Conservation (phyloP, 2,113 vertebrate species). For the Podiceps cristatus region DNA sequence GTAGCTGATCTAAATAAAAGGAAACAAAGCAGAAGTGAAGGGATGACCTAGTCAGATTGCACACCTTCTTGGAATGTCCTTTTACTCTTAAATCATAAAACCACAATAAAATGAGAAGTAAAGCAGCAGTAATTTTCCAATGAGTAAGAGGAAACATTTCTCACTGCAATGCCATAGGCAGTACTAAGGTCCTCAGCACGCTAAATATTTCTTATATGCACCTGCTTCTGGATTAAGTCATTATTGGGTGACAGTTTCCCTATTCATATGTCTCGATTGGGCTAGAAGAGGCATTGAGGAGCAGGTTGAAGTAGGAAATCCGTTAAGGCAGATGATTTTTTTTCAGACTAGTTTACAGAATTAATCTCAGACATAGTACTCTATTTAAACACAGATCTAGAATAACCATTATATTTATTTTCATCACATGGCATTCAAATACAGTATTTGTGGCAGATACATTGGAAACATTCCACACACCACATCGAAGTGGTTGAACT, state of each 20-base stretch:
- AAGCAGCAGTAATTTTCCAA: not conserved
- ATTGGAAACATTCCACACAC: not conserved
- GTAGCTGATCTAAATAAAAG: not conserved
- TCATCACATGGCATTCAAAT: not conserved
- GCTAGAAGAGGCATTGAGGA: not conserved
- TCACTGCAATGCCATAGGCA: not conserved
- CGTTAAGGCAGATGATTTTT: not conserved
- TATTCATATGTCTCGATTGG: not conserved
- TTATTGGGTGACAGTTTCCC: not conserved
- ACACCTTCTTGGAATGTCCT: not conserved
- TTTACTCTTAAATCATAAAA: not conserved
- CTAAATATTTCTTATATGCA: not conserved
- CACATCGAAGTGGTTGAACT: not conserved
- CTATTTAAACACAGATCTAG: not conserved
- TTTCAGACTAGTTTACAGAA: not conserved
- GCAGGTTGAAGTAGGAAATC: not conserved
- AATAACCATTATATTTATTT: constrained; percentile 18
- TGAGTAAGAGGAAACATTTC: not conserved
- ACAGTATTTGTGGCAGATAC: not conserved
- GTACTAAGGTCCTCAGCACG: not conserved
- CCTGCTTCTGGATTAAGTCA: not conserved
- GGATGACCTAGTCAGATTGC: not conserved
- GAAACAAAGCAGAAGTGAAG: not conserved
- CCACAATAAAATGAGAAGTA: not conserved
- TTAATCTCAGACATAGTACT: not conserved